Base-by-base conservation (phyloP, 2,797 vertebrate species). In the Steatocranus sp. region DNA sequence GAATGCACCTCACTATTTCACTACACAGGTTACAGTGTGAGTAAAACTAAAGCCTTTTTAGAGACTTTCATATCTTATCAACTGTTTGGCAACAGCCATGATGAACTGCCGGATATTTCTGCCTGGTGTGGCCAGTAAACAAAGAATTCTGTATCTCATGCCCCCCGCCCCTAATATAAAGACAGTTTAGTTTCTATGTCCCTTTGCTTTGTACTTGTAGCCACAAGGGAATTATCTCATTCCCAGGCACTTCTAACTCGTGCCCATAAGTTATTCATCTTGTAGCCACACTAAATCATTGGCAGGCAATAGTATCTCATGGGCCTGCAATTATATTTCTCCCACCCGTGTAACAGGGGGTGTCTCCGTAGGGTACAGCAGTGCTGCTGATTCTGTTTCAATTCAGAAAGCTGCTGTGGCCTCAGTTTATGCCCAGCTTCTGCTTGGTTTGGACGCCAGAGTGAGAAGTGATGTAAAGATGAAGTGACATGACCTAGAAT, bases 401-500 rank as follows among this genome's bases (percentile, higher is more conserved):
- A 14, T 49, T 30, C 48, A 85, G 78, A 63, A 43, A 23, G 32
- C 78, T 66, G 6, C 1, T 23, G 63, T 54, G 54, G 61, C 43
- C 41, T 53, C 41, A 48, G 58, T 68, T 46, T 41, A 51, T 30
- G 50, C 11, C 58, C 14, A 32, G 43, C 32, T 20, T 74, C 6
- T 53, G 53, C 34, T 76, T 54, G 43, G 41, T 53, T 81, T 36
- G n/a, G 77, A 23, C 76, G 8, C 11, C 11, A 14, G 83, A 86
- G 85, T 80, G 70, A 82, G 80, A 86, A 74, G 49, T 89, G 91
- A 89, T 82, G 79, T 43, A 58, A 79, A 92, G 81, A 82, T 63
- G 81, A 89, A 87, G 88, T 83, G 86, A 88, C 87, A 27, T 87
- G 89, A 83, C 84, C 85, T 77, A 86, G 85, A 90, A 89, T 83